These are phyloP conservation scores for Peromyscus melanophrys DNA, from an alignment of 2,797 vertebrate genomes.

Conservation along the genomic window DNA sequence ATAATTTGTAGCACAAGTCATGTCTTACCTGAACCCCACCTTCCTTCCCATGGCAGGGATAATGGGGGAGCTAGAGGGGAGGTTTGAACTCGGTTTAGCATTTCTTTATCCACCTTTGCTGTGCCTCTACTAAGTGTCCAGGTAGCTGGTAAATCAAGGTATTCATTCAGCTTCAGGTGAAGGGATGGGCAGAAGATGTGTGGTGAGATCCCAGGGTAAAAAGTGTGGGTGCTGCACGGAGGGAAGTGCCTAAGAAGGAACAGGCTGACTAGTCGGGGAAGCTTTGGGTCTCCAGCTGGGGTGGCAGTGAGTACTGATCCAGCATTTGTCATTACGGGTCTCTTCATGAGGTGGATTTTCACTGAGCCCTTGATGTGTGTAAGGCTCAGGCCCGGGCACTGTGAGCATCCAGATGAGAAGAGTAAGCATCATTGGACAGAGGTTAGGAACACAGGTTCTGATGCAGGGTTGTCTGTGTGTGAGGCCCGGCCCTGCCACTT, in stretches of 20 bases:
- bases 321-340: background rate
- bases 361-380: background rate
- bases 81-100: background rate
- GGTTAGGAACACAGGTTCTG: background rate
- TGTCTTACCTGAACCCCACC: background rate
- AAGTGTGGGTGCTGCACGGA: background rate
- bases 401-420: background rate
- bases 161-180: background rate
- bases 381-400: background rate
- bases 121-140: background rate
- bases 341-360: background rate
- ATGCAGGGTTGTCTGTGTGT: background rate
- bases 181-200: background rate
- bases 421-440: background rate
- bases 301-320: background rate
- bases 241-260: background rate
- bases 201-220: background rate
- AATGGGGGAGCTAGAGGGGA: background rate
- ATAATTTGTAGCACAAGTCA: background rate
- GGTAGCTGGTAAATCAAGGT: background rate
- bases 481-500: background rate
- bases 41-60: background rate
- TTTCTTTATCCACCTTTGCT: background rate
- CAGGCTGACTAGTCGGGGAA: background rate
- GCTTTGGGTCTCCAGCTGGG: background rate